Percentiles rank a stretch among this genome's conserved stretches.
Evolutionary conservation across 2,113 vertebrate species (phyloP).

Genomic region (Gymnobelideus leadbeateri): DNA sequence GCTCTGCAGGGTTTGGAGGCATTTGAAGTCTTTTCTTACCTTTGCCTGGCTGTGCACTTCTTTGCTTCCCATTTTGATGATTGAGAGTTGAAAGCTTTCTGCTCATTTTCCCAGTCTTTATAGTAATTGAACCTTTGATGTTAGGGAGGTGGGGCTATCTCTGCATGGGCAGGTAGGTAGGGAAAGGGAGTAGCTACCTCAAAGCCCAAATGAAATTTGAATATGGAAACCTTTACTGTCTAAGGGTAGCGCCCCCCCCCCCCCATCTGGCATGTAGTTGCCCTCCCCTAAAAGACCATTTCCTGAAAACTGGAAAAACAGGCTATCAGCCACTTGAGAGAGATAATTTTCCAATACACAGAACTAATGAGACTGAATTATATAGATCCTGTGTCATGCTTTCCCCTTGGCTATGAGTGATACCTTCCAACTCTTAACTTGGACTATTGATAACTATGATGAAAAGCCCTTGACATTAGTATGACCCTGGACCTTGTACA

Average conservation of each 20-base stretch:
- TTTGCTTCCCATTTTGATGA: conserved; percentile 64
- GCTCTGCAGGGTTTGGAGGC: not conserved
- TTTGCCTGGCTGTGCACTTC: conserved; percentile 70
- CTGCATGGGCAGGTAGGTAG: conserved; percentile 77
- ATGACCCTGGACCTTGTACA: conserved; percentile 29
- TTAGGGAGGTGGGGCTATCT: conserved; percentile 74
- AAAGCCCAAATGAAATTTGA: conserved; percentile 81
- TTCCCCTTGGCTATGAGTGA: conserved; percentile 70
- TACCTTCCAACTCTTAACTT: conserved; percentile 6
- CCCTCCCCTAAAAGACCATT: conserved; percentile 70
- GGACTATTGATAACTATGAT: not conserved
- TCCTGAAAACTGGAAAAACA: conserved; percentile 87
- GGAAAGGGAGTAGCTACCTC: conserved; percentile 72
- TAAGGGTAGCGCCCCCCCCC: conserved; percentile 38
- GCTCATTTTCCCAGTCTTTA: conserved; percentile 64
- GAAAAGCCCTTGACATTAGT: conserved; percentile 17
- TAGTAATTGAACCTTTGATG: conserved; percentile 78
- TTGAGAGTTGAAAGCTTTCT: conserved; percentile 58
- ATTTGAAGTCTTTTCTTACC: conserved; percentile 76
- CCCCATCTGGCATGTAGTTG: not conserved
- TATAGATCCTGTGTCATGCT: conserved; percentile 74
- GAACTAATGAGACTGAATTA: conserved; percentile 71
- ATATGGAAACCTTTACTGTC: conserved; percentile 83
- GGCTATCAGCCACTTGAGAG: conserved; percentile 74
- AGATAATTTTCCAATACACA: conserved; percentile 78